These are phyloP conservation scores for Drosophila pseudotakahashii DNA, from an alignment of 2,888 invertebrate genomes.

Conservation along the genomic window DNA sequence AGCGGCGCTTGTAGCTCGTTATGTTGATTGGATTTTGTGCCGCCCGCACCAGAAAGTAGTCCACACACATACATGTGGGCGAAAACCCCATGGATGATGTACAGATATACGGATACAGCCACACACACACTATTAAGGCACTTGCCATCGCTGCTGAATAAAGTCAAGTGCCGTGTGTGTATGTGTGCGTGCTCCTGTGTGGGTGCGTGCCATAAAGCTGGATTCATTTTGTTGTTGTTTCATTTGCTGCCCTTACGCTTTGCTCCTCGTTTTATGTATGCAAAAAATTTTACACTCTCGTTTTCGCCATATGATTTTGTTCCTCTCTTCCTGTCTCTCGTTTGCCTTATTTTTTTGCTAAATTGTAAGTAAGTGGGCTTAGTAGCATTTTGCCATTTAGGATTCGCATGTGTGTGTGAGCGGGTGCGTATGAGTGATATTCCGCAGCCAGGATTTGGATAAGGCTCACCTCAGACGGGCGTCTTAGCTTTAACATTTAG, in stretches of 20 bases:
- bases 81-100: background rate
- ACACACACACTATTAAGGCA: conserved; percentile 72
- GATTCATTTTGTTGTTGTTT: conserved; percentile 52
- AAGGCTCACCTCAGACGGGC: conserved; percentile 64
- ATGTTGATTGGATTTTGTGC: conserved; percentile 81
- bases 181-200: conserved; percentile 28
- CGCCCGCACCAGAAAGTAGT: conserved; percentile 76
- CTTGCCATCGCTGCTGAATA: conserved; percentile 59
- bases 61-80: conserved; percentile 44
- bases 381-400: conserved; percentile 76
- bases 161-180: conserved; percentile 62
- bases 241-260: conserved; percentile 37
- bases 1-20: conserved; percentile 79
- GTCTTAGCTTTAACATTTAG: conserved; percentile 68
- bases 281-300: conserved; percentile 77
- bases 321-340: conserved; percentile 50
- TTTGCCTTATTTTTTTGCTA: conserved; percentile 53
- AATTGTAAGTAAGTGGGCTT: conserved; percentile 80
- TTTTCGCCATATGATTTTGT: conserved; percentile 64
- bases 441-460: conserved; percentile 69
- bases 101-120: conserved; percentile 11
- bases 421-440: conserved; percentile 38
- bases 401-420: conserved; percentile 21
- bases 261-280: conserved; percentile 69
- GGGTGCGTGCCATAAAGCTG: conserved; percentile 75